These are phyloP conservation scores for Arctia plantaginis DNA, from an alignment of 2,888 invertebrate species.

Conservation along the genomic window DNA sequence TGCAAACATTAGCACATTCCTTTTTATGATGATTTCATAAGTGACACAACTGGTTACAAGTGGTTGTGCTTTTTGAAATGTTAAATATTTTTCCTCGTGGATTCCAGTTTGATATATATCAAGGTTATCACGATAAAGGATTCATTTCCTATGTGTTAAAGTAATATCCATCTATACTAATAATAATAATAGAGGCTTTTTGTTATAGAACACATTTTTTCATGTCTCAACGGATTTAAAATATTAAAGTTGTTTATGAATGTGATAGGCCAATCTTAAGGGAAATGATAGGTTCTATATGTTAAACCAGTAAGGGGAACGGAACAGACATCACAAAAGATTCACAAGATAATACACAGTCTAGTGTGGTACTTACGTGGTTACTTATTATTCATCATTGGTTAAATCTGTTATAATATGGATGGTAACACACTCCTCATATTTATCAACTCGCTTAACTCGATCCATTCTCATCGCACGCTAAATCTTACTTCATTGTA, in stretches of 20 bases:
- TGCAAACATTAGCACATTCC: slow-evolving; percentile 41
- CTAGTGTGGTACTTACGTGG: too few species aligned
- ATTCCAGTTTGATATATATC: slow-evolving; percentile 30
- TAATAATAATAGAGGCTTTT: neutral
- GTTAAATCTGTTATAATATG: too few species aligned
- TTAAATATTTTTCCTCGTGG: slow-evolving; percentile 40
- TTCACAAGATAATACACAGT: too few species aligned
- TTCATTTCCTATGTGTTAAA: slow-evolving; percentile 17
- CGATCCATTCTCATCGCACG: neutral
- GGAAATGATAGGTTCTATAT: too few species aligned
- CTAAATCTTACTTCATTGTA: neutral
- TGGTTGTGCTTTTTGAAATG: slow-evolving; percentile 33
- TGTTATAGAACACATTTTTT: neutral
- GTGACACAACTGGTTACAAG: slow-evolving; percentile 51
- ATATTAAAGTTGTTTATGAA: too few species aligned
- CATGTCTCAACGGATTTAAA: neutral
- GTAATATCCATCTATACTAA: neutral
- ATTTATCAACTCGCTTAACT: neutral
- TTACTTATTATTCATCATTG: too few species aligned
- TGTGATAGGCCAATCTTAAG: too few species aligned
- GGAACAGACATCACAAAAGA: too few species aligned
- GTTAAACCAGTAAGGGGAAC: too few species aligned
- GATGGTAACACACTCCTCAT: too few species aligned
- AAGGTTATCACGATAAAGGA: slow-evolving; percentile 41
- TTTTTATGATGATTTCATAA: slow-evolving; percentile 38